Evolutionary conservation across 2,888 invertebrate species (phyloP).

Genomic region (Cyclophora punctaria): DNA sequence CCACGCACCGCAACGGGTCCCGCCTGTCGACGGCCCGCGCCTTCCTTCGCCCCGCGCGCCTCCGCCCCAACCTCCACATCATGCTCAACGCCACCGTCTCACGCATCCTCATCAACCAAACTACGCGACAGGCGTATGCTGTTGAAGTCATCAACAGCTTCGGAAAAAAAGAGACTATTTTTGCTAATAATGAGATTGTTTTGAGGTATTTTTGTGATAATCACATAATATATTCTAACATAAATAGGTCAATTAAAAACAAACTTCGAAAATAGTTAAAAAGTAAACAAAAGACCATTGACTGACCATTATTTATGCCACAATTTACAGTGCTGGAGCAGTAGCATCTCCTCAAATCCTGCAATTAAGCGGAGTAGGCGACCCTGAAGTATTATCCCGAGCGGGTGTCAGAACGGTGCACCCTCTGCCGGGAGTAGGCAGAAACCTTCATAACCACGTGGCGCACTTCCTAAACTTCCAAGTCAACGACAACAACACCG

Average conservation of each 20-base stretch:
- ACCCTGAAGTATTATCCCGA: conserved; percentile 79
- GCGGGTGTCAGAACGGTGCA: conserved; percentile 81
- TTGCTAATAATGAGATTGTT: conserved; percentile 81
- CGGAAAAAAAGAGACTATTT: conserved; percentile 74
- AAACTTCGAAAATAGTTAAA: background rate
- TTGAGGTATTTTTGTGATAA: conserved; percentile 44
- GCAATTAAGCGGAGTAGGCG: conserved; percentile 92
- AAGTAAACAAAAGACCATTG: background rate
- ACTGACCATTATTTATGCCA: background rate
- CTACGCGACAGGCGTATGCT: conserved; percentile 83
- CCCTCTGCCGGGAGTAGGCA: conserved; percentile 86
- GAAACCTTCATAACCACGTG: conserved; percentile 91
- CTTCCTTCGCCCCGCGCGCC: conserved; percentile 85
- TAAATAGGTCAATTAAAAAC: too few species aligned
- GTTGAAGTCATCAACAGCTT: conserved; percentile 80
- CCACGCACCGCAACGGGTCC: conserved; percentile 89
- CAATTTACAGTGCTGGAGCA: conserved; percentile 79
- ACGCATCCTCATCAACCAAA: conserved; percentile 83
- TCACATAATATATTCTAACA: too few species aligned
- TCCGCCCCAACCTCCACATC: conserved; percentile 86
- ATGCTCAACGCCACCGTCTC: conserved; percentile 88
- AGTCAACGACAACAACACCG: conserved; percentile 88
- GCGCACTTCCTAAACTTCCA: conserved; percentile 86
- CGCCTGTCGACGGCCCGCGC: conserved; percentile 87
- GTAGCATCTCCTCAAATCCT: conserved; percentile 96